phyloP scores from a whole-genome alignment of 2,797 vertebrate genomes.

The Hypotaenidia okinawae region DNA sequence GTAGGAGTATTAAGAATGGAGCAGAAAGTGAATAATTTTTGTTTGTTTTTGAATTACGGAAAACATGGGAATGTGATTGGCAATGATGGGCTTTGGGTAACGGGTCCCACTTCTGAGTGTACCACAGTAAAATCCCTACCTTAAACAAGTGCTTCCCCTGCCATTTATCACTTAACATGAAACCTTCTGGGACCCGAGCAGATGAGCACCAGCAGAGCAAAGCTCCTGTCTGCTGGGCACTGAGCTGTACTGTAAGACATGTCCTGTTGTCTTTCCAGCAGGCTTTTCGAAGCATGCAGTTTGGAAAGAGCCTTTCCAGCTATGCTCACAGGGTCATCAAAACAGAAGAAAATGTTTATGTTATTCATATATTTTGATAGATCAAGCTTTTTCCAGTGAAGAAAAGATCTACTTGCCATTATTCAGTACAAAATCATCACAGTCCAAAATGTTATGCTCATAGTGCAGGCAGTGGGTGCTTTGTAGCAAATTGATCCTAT shows the following conservation, averaged over 20 bases:
- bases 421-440: not conserved
- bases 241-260: not conserved
- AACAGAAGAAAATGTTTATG: not conserved
- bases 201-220: not conserved
- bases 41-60: rapidly evolving
- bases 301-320: not conserved
- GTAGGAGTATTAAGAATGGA: not conserved
- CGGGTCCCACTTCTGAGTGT: not conserved
- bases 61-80: not conserved
- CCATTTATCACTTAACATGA: not conserved
- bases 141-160: not conserved
- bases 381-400: not conserved
- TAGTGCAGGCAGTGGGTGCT: not conserved
- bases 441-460: not conserved
- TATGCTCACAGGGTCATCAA: not conserved
- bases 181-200: not conserved
- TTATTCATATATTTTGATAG: not conserved
- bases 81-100: not conserved
- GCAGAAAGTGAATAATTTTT: not conserved
- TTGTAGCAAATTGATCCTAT: not conserved
- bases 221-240: not conserved
- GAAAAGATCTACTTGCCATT: not conserved
- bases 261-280: not conserved
- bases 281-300: not conserved
- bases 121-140: not conserved